These are phyloP conservation scores for Mustela nigripes DNA, from an alignment of 2,113 vertebrate species.

Conservation along the genomic window DNA sequence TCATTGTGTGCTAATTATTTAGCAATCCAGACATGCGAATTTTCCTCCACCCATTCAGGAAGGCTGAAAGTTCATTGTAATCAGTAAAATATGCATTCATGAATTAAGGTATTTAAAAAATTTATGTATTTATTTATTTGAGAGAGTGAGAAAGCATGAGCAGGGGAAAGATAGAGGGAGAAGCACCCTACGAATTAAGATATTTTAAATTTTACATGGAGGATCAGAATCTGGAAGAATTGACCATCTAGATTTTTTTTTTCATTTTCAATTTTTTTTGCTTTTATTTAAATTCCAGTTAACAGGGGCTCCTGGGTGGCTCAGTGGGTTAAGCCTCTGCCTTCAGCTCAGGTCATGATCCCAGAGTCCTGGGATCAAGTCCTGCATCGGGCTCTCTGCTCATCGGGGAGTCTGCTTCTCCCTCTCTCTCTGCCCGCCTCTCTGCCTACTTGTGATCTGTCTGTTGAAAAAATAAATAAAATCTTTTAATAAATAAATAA, in stretches of 20 bases:
- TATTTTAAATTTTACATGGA: constrained; percentile 16
- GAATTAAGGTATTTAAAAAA: not conserved
- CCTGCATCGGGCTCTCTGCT: too few species aligned
- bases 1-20: constrained; percentile 7
- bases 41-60: not conserved
- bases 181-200: not conserved
- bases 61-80: not conserved
- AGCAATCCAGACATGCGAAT: not conserved
- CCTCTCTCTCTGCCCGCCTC: too few species aligned
- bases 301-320: not conserved
- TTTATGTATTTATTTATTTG: too few species aligned
- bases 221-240: constrained; percentile 23
- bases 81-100: not conserved
- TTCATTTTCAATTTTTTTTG: not conserved
- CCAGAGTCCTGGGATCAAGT: too few species aligned
- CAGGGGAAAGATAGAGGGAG: too few species aligned
- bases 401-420: too few species aligned
- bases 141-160: too few species aligned
- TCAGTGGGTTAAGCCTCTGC: too few species aligned
- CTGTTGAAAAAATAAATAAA: too few species aligned
- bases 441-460: too few species aligned
- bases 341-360: too few species aligned
- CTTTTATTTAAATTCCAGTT: not conserved
- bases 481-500: not conserved
- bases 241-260: not conserved